Base-by-base conservation (phyloP, 2,888 invertebrate genomes). In the Melinaea menophilus region DNA sequence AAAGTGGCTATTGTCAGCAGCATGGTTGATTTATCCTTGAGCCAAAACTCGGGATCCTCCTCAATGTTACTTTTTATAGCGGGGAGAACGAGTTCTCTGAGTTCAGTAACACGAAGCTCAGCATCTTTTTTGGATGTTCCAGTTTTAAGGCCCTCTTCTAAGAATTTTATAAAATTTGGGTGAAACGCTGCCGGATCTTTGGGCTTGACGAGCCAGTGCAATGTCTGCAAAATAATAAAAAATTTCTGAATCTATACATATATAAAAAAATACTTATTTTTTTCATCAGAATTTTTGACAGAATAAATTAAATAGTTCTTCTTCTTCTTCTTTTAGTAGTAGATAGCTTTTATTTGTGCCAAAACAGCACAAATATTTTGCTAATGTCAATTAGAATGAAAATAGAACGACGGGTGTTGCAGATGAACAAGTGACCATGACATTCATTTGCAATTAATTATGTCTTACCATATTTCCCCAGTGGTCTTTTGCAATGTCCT, bases 191-290 rank as follows among this genome's bases (percentile, higher is more conserved):
- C 92, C 0, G 94, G 92, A 77, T 97, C 95, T 54, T 95, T 94
- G 1, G 97, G 96, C 55, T 95, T 94, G 12, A 98, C 93, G 33
- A 99, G 88, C 94, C 98, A 98, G 65, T 96, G 92, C 59, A 99
- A 75, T 0, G 92, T 92, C 93, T 93, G 75, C 2, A 79, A 80
- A 48, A 31, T 35, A 60, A 13, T 51, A 51, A 79, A 79, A 48
- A 9, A 5, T 59, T 13, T n/a, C 22, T 22, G 22, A 22, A 22
- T 22, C 22, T 22, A 22, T 22, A 22, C 22, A 22, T 22, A 22
- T 22, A 22, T 22, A 22, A 22, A 22, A 22, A 22, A 22, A 22
- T 22, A 22, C 1, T 1, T 22, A 22, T 1, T 22, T 22, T 1
- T 0, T 22, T 22, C 22, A 22, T 22, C 1, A 22, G 22, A 22